Conservation (phyloP, 2,888 invertebrate genomes). For the Drosophila ezoana region DNA sequence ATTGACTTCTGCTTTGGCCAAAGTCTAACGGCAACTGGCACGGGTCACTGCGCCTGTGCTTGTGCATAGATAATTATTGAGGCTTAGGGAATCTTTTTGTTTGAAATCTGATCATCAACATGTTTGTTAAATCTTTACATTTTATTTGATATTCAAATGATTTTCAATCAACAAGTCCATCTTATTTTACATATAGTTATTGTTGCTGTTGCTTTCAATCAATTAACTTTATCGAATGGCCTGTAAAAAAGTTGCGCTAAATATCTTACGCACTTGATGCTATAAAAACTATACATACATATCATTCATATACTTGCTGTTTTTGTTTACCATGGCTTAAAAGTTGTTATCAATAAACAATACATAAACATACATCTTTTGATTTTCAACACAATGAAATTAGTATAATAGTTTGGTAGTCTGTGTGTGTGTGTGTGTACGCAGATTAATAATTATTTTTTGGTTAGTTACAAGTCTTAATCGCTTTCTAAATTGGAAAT, state of each 20-base stretch:
- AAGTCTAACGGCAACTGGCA: slow-evolving; percentile 4
- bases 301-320: slow-evolving; percentile 15
- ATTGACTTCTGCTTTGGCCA: slow-evolving; percentile 60
- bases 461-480: slow-evolving; percentile 82
- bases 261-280: slow-evolving; percentile 29
- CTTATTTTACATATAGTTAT: slow-evolving; percentile 66
- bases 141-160: slow-evolving; percentile 77
- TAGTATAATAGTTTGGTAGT: slow-evolving; percentile 34
- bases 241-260: slow-evolving; percentile 30
- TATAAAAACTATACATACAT: slow-evolving; percentile 29
- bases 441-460: slow-evolving; percentile 74
- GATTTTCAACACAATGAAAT: slow-evolving; percentile 45
- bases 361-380: slow-evolving; percentile 37
- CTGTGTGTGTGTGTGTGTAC: slow-evolving; percentile 14
- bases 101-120: not conserved
- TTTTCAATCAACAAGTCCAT: slow-evolving; percentile 79
- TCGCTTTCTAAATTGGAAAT: slow-evolving; percentile 68
- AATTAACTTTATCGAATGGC: slow-evolving; percentile 35
- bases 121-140: slow-evolving; percentile 60
- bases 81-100: not conserved
- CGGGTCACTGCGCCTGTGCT: slow-evolving; percentile 17
- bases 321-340: slow-evolving; percentile 33
- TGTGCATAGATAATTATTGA: slow-evolving; percentile 19
- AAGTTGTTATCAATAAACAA: slow-evolving; percentile 37
- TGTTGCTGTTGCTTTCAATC: slow-evolving; percentile 47